Conservation (phyloP, 1,140 invertebrate genomes). For the Macrotrachela quadricornifera region DNA sequence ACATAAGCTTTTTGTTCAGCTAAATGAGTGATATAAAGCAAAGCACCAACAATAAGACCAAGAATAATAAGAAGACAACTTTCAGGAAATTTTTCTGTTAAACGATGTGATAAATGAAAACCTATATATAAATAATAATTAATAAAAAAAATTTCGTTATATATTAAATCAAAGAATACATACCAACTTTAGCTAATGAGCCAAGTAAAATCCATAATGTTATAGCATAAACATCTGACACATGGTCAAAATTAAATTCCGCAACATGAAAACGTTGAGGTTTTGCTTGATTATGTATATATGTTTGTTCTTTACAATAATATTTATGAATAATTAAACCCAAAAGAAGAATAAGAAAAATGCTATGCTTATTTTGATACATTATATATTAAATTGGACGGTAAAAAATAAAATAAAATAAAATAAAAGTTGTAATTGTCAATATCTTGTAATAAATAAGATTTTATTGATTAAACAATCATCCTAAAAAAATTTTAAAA, state of each 20-base stretch:
- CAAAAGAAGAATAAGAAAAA: no score
- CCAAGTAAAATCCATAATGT: constrained; percentile 7
- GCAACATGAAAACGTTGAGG: constrained; percentile 1
- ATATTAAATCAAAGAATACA: background rate
- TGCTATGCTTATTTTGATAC: no score
- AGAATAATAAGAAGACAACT: constrained; percentile 84
- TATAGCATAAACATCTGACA: constrained; percentile 4
- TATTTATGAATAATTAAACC: no score
- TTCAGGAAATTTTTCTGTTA: constrained; percentile 38
- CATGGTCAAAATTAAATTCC: constrained; percentile 8
- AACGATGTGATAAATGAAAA: constrained; percentile 5
- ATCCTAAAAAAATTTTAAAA: no score
- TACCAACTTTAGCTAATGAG: constrained; percentile 5
- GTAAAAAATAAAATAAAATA: no score
- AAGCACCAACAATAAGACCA: constrained; percentile 60
- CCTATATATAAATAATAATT: background rate
- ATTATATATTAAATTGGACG: no score
- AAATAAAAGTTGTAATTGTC: no score
- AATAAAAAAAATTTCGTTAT: no score
- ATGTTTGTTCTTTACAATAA: no score
- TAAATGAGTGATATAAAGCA: constrained; percentile 7
- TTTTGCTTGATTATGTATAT: no score
- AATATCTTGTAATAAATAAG: no score
- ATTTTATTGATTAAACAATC: no score
- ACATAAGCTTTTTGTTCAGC: constrained; percentile 16